Base-by-base conservation (phyloP, 2,797 vertebrate genomes). In the Pygocentrus nattereri region DNA sequence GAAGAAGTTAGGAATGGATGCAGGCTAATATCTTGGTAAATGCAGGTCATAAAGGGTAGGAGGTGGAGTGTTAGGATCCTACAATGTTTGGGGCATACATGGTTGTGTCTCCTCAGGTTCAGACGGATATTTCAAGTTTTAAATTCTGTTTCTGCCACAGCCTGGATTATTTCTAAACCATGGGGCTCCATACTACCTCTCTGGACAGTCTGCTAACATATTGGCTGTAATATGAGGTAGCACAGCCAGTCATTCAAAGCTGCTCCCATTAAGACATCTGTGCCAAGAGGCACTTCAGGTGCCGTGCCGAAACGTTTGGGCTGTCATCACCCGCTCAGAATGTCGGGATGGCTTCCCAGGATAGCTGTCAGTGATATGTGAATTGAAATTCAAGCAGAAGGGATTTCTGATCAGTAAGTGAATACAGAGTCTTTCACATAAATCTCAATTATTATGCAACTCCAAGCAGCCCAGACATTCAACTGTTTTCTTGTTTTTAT, bases 301-400 rank as follows among this genome's bases (percentile, higher is more conserved):
- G 76, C 54, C 44, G 64, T 68, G 50, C 49, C 78, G 56, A 76
- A 86, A 75, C 30, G n/a, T 62, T 49, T 50, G 75, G 74, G 23
- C 65, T 83, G 79, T 87, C 84, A 82, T 58, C 80, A 85, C 81
- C 64, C 79, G 10, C 52, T 58, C 27, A 65, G 71, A 69, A 76
- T 79, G 74, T 85, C 81, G 50, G 69, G 78, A 58, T 49, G 79
- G 50, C 83, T 65, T 86, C 54, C 59, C 8, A n/a, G 76, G 74
- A 65, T 78, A 69, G 65, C 79, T 1, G 64, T 85, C 87, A 79
- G 7, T 75, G 78, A 62, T 49, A 25, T 70, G 62, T 82, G 83
- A 89, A 91, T 83, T 87, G 89, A 91, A 85, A 82, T 68, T 56
- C 3, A n/a, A 68, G 82, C 83, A 67, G 86, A 87, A 87, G 19